Conservation (phyloP, 2,113 vertebrate genomes). For the Ramphastos sulfuratus region DNA sequence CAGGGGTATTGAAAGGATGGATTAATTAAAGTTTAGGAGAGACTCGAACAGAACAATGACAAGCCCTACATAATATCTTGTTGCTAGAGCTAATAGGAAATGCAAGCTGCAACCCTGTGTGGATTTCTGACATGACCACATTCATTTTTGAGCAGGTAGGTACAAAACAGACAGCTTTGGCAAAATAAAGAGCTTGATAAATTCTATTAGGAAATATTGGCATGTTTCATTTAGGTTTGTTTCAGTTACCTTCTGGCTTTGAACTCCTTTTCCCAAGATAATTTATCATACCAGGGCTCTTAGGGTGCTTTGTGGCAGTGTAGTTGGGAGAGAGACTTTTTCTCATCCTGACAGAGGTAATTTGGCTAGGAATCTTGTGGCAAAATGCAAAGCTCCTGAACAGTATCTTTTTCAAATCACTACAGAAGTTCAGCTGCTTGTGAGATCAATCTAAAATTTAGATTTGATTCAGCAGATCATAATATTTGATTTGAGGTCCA, state of each 20-base stretch:
- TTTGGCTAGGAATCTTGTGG: conserved; percentile 21
- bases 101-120: background rate
- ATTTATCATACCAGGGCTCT: background rate
- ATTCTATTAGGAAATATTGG: background rate
- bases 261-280: background rate
- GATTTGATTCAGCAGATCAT: conserved; percentile 53
- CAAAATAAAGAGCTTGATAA: background rate
- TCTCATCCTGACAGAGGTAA: conserved; percentile 41
- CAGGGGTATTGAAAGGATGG: conserved; percentile 48
- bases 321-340: background rate
- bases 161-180: background rate
- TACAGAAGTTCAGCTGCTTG: conserved; percentile 49
- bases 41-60: background rate
- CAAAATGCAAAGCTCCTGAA: conserved; percentile 29
- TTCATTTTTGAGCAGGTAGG: background rate
- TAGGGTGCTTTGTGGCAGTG: background rate
- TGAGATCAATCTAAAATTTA: conserved; percentile 60
- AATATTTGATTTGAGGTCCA: conserved; percentile 63
- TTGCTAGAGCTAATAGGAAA: conserved; percentile 26
- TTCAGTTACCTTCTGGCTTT: background rate
- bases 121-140: background rate
- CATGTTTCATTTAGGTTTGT: background rate
- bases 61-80: conserved; percentile 17
- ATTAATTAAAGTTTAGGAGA: conserved; percentile 62
- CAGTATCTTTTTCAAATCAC: conserved; percentile 26